Percentiles rank a stretch among this genome's conserved stretches.
These are phyloP conservation scores for Dendrolimus kikuchii DNA, from an alignment of 1,140 invertebrate species.

Conservation along the genomic window DNA sequence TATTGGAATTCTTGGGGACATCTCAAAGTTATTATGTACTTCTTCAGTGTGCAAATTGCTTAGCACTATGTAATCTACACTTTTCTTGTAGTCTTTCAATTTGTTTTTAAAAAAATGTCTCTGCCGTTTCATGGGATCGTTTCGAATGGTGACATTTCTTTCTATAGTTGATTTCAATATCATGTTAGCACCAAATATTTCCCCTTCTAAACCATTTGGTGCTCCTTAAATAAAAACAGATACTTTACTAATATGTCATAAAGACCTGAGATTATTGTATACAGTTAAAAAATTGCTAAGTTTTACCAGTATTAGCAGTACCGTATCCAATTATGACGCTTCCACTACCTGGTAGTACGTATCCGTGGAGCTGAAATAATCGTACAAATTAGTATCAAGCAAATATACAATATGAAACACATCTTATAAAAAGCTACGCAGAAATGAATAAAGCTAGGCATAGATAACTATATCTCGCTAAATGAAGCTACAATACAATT, in stretches of 20 bases:
- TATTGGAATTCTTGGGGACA: slow-evolving; percentile 5
- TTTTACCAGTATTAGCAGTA: slow-evolving; percentile 76
- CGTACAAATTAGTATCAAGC: slow-evolving; percentile 1
- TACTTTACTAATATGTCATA: too few relatives aligned
- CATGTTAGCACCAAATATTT: slow-evolving; percentile 79
- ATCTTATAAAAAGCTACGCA: neutral
- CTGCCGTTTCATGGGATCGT: slow-evolving; percentile 31
- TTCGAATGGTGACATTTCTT: slow-evolving; percentile 48
- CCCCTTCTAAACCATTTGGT: slow-evolving; percentile 78
- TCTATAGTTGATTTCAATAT: slow-evolving; percentile 73
- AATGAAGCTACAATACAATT: too few relatives aligned
- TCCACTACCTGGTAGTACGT: slow-evolving; percentile 73
- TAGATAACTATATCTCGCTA: too few relatives aligned
- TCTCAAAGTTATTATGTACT: slow-evolving; percentile 25
- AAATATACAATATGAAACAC: neutral
- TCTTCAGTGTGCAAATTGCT: slow-evolving; percentile 25
- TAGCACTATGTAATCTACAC: slow-evolving; percentile 37
- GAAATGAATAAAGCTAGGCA: too few relatives aligned
- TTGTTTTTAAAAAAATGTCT: slow-evolving; percentile 44
- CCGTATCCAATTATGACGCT: slow-evolving; percentile 80
- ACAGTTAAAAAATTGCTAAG: neutral
- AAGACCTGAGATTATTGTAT: too few relatives aligned
- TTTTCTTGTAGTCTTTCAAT: slow-evolving; percentile 21
- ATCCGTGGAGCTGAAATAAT: slow-evolving; percentile 65
- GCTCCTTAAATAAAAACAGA: slow-evolving; percentile 41